Conservation (phyloP, 2,888 invertebrate genomes). For the Drosophila histrio region DNA sequence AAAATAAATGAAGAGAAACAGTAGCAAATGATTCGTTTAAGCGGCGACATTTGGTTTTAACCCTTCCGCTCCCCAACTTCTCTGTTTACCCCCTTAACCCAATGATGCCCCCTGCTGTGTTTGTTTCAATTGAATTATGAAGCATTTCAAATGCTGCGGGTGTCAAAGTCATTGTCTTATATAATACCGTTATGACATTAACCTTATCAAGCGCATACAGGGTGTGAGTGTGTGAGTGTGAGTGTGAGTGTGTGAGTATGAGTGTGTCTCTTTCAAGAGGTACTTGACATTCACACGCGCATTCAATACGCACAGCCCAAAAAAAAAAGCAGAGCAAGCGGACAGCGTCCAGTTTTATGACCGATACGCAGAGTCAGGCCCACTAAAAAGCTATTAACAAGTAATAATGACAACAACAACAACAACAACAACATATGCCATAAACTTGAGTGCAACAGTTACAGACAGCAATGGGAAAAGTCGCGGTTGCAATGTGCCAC, state of each 20-base stretch:
- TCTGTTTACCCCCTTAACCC: no score
- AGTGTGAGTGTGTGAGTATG: conserved; percentile 5
- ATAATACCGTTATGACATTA: conserved; percentile 71
- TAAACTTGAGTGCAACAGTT: conserved; percentile 38
- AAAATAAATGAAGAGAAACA: neutral
- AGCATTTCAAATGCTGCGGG: conserved; percentile 54
- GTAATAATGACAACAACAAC: conserved; percentile 70
- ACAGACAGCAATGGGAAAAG: conserved; percentile 46
- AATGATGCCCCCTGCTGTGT: neutral
- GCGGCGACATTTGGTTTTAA: neutral
- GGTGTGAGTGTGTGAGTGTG: neutral
- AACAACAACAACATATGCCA: conserved; percentile 26
- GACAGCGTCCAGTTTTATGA: conserved; percentile 62
- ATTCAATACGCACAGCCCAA: conserved; percentile 28
- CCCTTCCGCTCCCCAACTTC: neutral
- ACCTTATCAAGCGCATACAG: conserved; percentile 59
- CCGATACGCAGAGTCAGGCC: conserved; percentile 54
- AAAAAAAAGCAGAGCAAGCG: conserved; percentile 5
- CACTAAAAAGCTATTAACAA: conserved; percentile 73
- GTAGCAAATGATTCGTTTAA: conserved; percentile 1
- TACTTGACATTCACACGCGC: conserved; percentile 74
- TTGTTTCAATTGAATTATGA: conserved; percentile 42
- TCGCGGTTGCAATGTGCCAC: conserved; percentile 71
- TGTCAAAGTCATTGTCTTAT: conserved; percentile 71
- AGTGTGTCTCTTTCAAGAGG: conserved; percentile 39